These are phyloP conservation scores for Boleophthalmus pectinirostris DNA, from an alignment of 2,113 vertebrate genomes.

Conservation along the genomic window DNA sequence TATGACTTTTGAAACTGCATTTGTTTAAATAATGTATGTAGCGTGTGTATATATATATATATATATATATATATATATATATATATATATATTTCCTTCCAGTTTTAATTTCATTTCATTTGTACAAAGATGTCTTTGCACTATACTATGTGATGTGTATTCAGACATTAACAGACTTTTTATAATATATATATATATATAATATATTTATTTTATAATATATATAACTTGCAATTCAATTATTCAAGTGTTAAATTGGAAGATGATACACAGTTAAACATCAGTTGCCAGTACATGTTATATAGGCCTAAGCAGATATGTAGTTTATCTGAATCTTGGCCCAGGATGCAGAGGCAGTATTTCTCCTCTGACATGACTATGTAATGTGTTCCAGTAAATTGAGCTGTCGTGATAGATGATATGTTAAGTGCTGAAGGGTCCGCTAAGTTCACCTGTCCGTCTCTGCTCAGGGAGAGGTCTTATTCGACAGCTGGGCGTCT, in stretches of 20 bases:
- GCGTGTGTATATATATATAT: too few species aligned
- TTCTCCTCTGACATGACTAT: not conserved
- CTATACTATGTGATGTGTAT: too few species aligned
- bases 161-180: too few species aligned
- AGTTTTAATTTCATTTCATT: too few species aligned
- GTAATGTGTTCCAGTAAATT: not conserved
- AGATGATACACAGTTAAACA: not conserved
- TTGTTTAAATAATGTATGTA: not conserved
- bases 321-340: not conserved
- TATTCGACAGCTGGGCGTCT: slow-evolving; percentile 88
- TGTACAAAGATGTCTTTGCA: too few species aligned
- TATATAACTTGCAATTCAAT: too few species aligned
- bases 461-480: slow-evolving; percentile 81
- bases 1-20: not conserved
- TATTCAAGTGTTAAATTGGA: too few species aligned
- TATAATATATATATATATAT: too few species aligned
- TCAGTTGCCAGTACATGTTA: not conserved
- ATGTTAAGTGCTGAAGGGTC: not conserved
- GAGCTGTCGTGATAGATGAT: not conserved
- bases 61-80: too few species aligned
- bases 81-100: too few species aligned
- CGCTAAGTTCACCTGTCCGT: not conserved
- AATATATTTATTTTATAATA: too few species aligned
- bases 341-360: not conserved
- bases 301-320: not conserved